Base-by-base conservation (phyloP, 2,888 invertebrate genomes). In the Ditula angustiorana region DNA sequence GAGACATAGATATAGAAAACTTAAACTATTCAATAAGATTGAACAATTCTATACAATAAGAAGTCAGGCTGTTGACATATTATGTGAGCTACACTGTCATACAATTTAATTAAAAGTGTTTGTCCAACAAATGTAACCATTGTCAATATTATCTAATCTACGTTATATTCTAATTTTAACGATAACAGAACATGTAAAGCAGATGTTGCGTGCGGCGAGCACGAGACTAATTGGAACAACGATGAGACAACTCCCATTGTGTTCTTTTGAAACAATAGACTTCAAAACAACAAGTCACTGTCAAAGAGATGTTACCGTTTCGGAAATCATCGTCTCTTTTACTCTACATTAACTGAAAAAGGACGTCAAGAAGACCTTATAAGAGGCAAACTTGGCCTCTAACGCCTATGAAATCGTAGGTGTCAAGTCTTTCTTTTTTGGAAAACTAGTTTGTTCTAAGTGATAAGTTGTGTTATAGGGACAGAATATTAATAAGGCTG, bases 231-330 rank as follows among this genome's bases (percentile, higher is more conserved):
- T 62, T 52, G 46, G 46, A 23, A 64, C 37, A 59, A 47, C 16
- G 33, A 53, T 8, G 44, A 26, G 26, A 33, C 53, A 41, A 56
- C 37, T 23, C 26, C 35, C 58, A 64, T 64, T 64, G 63, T 37
- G 16, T 62, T 60, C 23, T 49, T 26, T 44, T 59, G n/a, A 59
- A 59, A 64, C 64, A 59, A 64, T 59, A 47, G 35, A 28, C 35
- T n/a, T 23, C 21, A 46, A 53, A 59, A 37, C 37, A 23, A 13
- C 49, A 59, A 53, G 64, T 64, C 64, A 64, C 53, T 35, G 26
- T 13, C 46, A 24, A 5, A 13, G 24, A 57, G 19, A 28, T 23
- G 44, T 16, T n/a, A 41, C n/a, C 19, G 4, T 19, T 28, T 30
- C n/a, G 5, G 1, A n/a, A 46, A n/a, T 11, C 24, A 24, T 1